Conservation (phyloP, 2,888 invertebrate genomes). For the Ischnura elegans region DNA sequence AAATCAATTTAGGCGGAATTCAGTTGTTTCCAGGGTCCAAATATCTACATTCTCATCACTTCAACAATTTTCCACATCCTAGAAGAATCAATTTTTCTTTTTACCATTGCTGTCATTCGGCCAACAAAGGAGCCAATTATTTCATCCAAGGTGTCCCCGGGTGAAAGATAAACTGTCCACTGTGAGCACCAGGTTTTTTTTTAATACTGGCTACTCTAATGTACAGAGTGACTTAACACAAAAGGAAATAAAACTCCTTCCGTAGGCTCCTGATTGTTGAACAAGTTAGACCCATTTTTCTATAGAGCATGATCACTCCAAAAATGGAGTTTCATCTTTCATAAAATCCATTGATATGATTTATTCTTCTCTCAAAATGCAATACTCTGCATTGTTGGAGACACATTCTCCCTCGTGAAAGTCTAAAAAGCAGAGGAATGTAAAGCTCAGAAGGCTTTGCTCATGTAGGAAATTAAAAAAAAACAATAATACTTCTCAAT, state of each 20-base stretch:
- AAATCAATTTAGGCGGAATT: neutral
- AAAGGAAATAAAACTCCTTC: neutral
- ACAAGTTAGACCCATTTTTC: neutral
- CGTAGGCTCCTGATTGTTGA: neutral
- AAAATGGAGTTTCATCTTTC: neutral
- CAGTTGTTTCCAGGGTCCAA: neutral
- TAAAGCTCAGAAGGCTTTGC: constrained; percentile 58
- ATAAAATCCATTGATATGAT: constrained; percentile 2
- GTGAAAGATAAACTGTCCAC: neutral
- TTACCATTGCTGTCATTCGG: neutral
- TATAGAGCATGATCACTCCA: neutral
- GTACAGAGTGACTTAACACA: neutral
- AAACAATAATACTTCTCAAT: constrained; percentile 54
- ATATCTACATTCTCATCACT: neutral
- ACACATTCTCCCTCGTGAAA: constrained; percentile 21
- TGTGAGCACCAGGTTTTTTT: neutral
- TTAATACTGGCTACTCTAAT: neutral
- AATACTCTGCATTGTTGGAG: constrained; percentile 30
- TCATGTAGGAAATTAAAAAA: constrained; percentile 23
- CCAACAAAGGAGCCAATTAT: neutral
- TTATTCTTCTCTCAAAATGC: constrained; percentile 30
- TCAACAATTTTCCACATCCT: neutral
- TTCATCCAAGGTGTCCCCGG: neutral
- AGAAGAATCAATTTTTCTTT: neutral
- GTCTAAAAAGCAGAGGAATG: constrained; percentile 63